Base-by-base conservation (phyloP, 2,797 vertebrate genomes). In the Capromys pilorides region DNA sequence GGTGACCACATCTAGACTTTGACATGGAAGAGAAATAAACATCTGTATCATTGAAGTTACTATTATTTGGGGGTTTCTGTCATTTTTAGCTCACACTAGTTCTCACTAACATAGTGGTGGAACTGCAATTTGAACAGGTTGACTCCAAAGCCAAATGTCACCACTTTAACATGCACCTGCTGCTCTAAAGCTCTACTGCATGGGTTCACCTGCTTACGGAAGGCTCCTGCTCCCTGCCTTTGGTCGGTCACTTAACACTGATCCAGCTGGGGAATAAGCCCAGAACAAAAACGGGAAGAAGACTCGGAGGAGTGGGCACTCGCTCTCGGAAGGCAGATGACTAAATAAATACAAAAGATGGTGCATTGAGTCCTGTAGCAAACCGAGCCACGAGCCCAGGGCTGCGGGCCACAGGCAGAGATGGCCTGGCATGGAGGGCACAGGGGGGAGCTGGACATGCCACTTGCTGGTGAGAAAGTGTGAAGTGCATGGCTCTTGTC, bases 111-210 rank as follows among this genome's bases (percentile, higher is more conserved):
- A 84, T 0, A 62, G 71, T 14, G 10, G 75, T 28, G 0, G 61
- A 89, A 71, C 90, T 91, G 64, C 75, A 86, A 92, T 84, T 71
- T 4, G 64, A 95, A 93, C 61, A 69, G 88, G 92, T 64, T 54
- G 91, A 86, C 36, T 69, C 77, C 62, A 36, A 69, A 36, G 81
- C 66, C 89, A 66, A 59, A 54, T 28, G 75, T 81, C 14, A 61
- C 66, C 57, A 24, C 78, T 45, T 28, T 49, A 73, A 8, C 14
- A 0, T 39, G 75, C 33, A 59, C 1, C 61, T 62, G 84, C 77
- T 91, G 9, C 77, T 51, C 24, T 33, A 54, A 26, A 73, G 36
- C 49, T 45, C 67, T 36, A 1, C 9, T 54, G 36, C 8, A 0
- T 21, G 31, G 45, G 21, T 41, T 86, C 77, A 24, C 45, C 88